Evolutionary conservation across 2,113 vertebrate species (phyloP).

Genomic region (Pangasianodon gigas): DNA sequence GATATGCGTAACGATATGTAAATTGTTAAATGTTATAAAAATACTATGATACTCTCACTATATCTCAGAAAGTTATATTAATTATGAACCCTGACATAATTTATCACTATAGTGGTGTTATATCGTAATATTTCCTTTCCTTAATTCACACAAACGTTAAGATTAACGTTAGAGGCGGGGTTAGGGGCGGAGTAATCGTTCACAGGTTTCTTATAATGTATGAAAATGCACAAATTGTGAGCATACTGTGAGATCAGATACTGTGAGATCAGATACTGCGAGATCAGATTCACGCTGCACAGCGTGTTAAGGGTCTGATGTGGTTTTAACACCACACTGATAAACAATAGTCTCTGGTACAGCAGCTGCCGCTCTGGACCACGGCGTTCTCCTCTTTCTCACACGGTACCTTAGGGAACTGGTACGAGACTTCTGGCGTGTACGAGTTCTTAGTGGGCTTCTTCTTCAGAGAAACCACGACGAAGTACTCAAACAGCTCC

Average conservation of each 20-base stretch:
- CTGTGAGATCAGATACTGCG: neutral
- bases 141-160: neutral
- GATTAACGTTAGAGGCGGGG: neutral
- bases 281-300: neutral
- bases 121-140: neutral
- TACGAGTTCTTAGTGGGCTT: constrained; percentile 93
- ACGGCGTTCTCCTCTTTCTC: neutral
- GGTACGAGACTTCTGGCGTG: constrained; percentile 93
- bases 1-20: neutral
- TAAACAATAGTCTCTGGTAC: neutral
- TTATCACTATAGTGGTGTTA: neutral
- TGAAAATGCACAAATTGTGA: neutral
- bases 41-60: neutral
- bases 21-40: neutral
- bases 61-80: neutral
- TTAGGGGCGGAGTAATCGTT: neutral
- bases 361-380: neutral
- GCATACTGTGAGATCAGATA: neutral
- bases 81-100: neutral
- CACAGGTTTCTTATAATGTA: neutral
- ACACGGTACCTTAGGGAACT: constrained; percentile 91
- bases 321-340: neutral
- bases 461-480: constrained; percentile 96
- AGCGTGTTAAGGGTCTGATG: neutral
- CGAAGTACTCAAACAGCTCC: constrained; percentile 97